phyloP scores from a whole-genome alignment of 2,888 invertebrate species.

The Metellina segmentata region DNA sequence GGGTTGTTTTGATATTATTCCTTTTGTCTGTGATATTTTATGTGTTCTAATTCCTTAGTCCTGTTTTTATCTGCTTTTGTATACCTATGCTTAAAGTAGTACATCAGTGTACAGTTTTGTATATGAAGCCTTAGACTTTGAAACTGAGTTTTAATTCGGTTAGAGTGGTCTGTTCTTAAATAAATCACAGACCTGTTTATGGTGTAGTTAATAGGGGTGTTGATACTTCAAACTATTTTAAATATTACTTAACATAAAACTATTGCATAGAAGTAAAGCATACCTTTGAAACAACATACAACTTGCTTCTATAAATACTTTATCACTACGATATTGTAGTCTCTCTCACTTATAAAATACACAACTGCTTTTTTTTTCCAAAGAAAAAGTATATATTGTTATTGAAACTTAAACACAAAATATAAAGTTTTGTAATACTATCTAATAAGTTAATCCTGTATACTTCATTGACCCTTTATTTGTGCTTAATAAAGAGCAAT shows the following conservation, averaged over 20 bases:
- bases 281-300: too few species aligned
- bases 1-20: background rate
- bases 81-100: too few species aligned
- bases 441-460: background rate
- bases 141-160: too few species aligned
- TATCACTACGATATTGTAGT: too few species aligned
- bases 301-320: too few species aligned
- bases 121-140: too few species aligned
- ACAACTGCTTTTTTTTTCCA: too few species aligned
- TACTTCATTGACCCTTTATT: background rate
- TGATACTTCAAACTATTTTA: background rate
- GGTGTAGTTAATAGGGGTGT: background rate
- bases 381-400: background rate
- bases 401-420: background rate
- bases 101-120: too few species aligned
- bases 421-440: background rate
- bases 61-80: background rate
- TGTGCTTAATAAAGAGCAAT: background rate
- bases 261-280: too few species aligned
- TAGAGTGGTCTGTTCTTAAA: background rate
- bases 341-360: too few species aligned
- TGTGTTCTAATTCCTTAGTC: background rate
- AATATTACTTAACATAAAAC: background rate
- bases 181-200: background rate
- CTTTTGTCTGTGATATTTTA: conserved; percentile 51